Evolutionary conservation across 2,113 vertebrate species (phyloP).

Genomic region (Nibea coibor): DNA sequence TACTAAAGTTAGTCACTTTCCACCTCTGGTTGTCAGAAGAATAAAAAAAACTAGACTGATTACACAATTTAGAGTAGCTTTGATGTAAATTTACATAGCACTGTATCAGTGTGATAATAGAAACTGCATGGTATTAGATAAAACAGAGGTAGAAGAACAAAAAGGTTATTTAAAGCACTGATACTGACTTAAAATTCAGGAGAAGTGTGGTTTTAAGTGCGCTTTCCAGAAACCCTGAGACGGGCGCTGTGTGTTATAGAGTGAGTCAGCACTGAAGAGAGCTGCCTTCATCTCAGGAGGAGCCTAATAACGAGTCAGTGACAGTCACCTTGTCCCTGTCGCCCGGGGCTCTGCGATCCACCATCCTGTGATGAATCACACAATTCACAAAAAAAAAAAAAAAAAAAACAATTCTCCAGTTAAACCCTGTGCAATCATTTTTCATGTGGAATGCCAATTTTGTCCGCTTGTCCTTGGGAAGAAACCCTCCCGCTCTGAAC

Average conservation of each 20-base stretch:
- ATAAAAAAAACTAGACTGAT: conserved; percentile 8
- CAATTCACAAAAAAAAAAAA: conserved; percentile 19
- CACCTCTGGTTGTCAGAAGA: conserved; percentile 31
- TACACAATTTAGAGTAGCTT: conserved; percentile 50
- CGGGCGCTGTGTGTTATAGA: conserved; percentile 19
- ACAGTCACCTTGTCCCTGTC: conserved; percentile 53
- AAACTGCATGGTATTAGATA: conserved; percentile 62
- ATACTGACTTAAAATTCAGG: conserved; percentile 40
- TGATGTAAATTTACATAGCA: conserved; percentile 63
- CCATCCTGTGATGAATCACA: conserved; percentile 46
- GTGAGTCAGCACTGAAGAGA: conserved; percentile 66
- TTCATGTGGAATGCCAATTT: conserved; percentile 47
- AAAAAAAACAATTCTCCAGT: conserved; percentile 24
- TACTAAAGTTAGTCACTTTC: conserved; percentile 38
- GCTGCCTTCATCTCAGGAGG: conserved; percentile 50
- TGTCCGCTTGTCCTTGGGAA: conserved; percentile 32
- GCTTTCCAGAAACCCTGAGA: conserved; percentile 42
- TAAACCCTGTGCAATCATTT: conserved; percentile 10
- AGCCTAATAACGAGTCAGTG: conserved; percentile 36
- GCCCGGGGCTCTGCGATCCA: conserved; percentile 14
- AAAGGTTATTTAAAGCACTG: conserved; percentile 60
- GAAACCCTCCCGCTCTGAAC: conserved; percentile 10
- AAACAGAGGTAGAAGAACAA: conserved; percentile 63
- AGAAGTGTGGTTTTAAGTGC: conserved; percentile 38
- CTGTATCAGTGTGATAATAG: conserved; percentile 73